Evolutionary conservation across 2,113 vertebrate species (phyloP), one percentile per base, ranked within the genome.

Genomic region (Saccopteryx bilineata): DNA sequence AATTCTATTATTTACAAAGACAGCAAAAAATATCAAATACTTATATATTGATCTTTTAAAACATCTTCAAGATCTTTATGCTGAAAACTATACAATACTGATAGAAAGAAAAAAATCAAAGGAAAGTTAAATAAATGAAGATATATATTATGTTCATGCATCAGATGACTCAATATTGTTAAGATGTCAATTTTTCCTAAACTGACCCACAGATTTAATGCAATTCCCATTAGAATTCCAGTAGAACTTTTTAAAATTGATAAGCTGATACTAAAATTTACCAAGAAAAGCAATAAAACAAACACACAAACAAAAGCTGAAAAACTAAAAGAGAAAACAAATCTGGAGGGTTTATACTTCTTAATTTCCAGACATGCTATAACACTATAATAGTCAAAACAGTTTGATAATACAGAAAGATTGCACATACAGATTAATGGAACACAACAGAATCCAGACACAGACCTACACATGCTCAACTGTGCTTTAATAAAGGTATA

Each of bases 51-150:
- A 80, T 74, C 2, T 69, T 90, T 50, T 11, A 71, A 91, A 83
- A 50, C 78, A 81, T 14, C 7, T 65, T 0, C 2, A 87, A 96
- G 74, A 87, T 1, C 1, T 60, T 75, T 88, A 63, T 84, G 14
- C 14, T 95, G 5, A 61, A 76, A 81, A 81, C 46, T 68, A 60
- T 4, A 75, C 23, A 65, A 72, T 33, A 50, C 15, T 28, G 6
- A 83, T 69, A 7, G 52, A 92, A 54, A 26, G 69, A 92, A n/a
- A 23, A 23, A 68, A 94, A 50, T 69, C 18, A 88, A 69, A 90
- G 19, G 65, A 72, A 15, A 24, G 2, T 3, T 48, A 91, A 72
- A 83, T 58, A 89, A 92, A 23, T 26, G 24, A 14, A 85, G 10
- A 15, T 39, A 26, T 21, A 48, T 72, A 72, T 7, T 46, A 76